Conservation (phyloP, 2,113 vertebrate genomes). For the Cricetomys ansorgei region DNA sequence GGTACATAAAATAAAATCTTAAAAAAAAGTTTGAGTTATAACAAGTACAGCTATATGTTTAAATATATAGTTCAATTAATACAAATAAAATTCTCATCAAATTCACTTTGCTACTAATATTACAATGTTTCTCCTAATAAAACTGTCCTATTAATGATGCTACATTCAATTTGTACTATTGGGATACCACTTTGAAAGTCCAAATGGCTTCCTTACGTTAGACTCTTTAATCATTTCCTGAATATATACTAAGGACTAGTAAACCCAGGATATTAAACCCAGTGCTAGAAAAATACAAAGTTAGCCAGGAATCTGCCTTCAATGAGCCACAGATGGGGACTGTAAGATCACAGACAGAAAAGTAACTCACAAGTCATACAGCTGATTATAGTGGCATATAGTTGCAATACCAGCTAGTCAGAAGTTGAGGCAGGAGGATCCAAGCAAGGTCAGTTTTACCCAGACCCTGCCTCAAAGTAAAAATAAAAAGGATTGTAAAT, state of each 20-base stretch:
- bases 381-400: neutral
- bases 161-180: neutral
- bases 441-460: neutral
- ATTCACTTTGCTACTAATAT: slow-evolving; percentile 15
- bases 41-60: neutral
- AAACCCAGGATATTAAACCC: neutral
- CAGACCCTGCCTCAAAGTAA: neutral
- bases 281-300: neutral
- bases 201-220: neutral
- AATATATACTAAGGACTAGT: neutral
- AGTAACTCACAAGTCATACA: neutral
- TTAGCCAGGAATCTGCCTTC: neutral
- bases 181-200: neutral
- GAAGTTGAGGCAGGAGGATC: too few relatives aligned
- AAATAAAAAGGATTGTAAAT: neutral
- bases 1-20: too few relatives aligned
- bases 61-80: neutral
- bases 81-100: slow-evolving; percentile 25
- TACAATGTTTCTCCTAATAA: slow-evolving; percentile 21
- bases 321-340: neutral
- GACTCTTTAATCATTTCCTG: slow-evolving; percentile 17
- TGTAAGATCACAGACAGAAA: neutral
- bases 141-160: neutral
- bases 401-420: too few relatives aligned
- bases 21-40: neutral